phyloP scores from a whole-genome alignment of 2,797 vertebrate species.

The Alcedo quadribrachys region DNA sequence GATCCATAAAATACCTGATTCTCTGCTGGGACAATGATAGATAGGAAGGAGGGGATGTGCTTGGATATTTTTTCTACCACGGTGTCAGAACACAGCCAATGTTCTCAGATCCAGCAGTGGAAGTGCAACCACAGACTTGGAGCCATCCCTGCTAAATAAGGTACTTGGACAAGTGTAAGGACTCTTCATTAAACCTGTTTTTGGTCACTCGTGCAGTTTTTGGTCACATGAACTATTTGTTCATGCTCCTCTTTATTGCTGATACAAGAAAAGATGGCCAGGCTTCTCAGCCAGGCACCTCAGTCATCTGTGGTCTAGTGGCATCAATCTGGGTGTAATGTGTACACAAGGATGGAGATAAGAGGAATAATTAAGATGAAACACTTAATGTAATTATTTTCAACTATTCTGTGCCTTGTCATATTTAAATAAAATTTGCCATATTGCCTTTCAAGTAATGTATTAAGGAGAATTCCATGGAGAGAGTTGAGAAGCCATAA shows the following conservation, averaged over 20 bases:
- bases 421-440: constrained; percentile 1
- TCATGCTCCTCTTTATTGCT: neutral
- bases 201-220: neutral
- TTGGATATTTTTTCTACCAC: neutral
- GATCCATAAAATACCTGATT: neutral
- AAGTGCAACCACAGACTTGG: neutral
- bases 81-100: neutral
- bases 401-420: neutral
- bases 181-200: neutral
- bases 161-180: neutral
- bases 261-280: neutral
- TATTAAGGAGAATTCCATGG: neutral
- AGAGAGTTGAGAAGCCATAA: neutral
- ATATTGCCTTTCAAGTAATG: neutral
- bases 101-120: neutral
- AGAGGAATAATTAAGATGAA: neutral
- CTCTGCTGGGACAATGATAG: neutral
- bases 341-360: neutral
- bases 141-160: neutral
- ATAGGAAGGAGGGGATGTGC: neutral
- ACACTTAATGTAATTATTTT: neutral
- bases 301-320: neutral
- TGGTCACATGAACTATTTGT: neutral
- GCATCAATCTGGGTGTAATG: neutral
- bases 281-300: neutral